Evolutionary conservation across 2,113 vertebrate genomes (phyloP).

Genomic region (Ivindomyrus marchei): DNA sequence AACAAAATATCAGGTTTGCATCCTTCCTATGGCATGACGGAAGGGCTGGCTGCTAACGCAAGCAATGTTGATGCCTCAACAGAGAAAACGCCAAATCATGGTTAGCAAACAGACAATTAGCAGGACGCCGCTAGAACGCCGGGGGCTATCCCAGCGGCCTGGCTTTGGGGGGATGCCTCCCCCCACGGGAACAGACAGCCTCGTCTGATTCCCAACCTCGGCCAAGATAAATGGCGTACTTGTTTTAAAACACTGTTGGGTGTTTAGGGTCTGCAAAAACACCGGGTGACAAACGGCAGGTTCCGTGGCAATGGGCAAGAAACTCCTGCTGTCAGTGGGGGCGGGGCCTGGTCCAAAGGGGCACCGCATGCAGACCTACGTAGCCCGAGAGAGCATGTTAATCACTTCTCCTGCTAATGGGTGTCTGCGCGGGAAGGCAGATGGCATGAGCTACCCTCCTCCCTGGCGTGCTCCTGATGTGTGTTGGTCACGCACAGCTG

Average conservation of each 20-base stretch:
- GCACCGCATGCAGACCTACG: slow-evolving; percentile 37
- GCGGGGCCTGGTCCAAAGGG: slow-evolving; percentile 30
- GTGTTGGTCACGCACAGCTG: neutral
- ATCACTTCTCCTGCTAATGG: slow-evolving; percentile 54
- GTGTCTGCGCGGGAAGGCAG: neutral
- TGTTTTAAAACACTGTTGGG: slow-evolving; percentile 82
- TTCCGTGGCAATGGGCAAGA: slow-evolving; percentile 8
- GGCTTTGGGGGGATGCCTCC: slow-evolving; percentile 65
- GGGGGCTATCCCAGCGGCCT: neutral
- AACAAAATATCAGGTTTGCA: neutral
- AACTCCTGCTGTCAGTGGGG: neutral
- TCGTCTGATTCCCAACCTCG: slow-evolving; percentile 66
- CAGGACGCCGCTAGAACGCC: neutral
- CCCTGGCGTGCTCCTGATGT: neutral
- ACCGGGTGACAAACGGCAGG: slow-evolving; percentile 35
- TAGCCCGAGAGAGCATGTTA: slow-evolving; percentile 42
- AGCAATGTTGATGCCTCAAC: neutral
- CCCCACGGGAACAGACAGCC: slow-evolving; percentile 66
- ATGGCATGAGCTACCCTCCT: neutral
- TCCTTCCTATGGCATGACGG: neutral
- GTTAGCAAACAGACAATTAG: slow-evolving; percentile 14
- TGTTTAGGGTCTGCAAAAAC: slow-evolving; percentile 67
- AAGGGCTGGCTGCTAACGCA: neutral
- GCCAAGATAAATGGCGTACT: slow-evolving; percentile 83
- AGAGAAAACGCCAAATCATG: neutral